Evolutionary conservation across 2,113 vertebrate genomes (phyloP).

Genomic region (Corythornis madagascariensis): DNA sequence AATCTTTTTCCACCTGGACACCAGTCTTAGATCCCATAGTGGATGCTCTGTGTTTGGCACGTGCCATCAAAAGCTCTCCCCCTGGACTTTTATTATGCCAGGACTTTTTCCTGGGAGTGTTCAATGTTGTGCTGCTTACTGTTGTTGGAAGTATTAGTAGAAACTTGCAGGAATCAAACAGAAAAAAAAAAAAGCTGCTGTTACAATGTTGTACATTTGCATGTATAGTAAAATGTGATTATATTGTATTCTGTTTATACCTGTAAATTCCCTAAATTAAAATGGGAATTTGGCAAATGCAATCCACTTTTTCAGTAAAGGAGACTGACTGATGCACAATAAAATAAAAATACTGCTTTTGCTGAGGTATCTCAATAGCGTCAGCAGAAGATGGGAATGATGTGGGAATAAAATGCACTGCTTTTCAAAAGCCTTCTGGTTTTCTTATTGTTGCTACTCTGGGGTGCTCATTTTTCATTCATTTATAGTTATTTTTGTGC

Average conservation of each 20-base stretch:
- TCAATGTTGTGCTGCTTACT: slow-evolving; percentile 57
- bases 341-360: slow-evolving; percentile 51
- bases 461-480: slow-evolving; percentile 3
- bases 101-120: slow-evolving; percentile 51
- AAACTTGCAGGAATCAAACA: slow-evolving; percentile 3
- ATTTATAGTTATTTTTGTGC: slow-evolving; percentile 39
- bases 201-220: slow-evolving; percentile 5
- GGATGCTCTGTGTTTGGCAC: neutral
- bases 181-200: slow-evolving; percentile 13
- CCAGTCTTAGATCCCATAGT: neutral
- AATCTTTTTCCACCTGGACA: slow-evolving; percentile 2
- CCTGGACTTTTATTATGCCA: neutral
- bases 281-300: slow-evolving; percentile 30
- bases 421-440: slow-evolving; percentile 56
- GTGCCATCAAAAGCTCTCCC: neutral
- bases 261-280: slow-evolving; percentile 23
- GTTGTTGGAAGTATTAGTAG: neutral
- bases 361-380: slow-evolving; percentile 52
- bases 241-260: neutral
- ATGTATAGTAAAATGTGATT: neutral
- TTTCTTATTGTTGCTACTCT: slow-evolving; percentile 12
- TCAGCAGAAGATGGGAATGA: neutral
- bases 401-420: slow-evolving; percentile 25
- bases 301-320: slow-evolving; percentile 45
- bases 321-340: slow-evolving; percentile 25